Percentiles rank a stretch among this genome's conserved stretches.
phyloP scores from a whole-genome alignment of 2,113 vertebrate genomes.

The Pangasianodon gigas region DNA sequence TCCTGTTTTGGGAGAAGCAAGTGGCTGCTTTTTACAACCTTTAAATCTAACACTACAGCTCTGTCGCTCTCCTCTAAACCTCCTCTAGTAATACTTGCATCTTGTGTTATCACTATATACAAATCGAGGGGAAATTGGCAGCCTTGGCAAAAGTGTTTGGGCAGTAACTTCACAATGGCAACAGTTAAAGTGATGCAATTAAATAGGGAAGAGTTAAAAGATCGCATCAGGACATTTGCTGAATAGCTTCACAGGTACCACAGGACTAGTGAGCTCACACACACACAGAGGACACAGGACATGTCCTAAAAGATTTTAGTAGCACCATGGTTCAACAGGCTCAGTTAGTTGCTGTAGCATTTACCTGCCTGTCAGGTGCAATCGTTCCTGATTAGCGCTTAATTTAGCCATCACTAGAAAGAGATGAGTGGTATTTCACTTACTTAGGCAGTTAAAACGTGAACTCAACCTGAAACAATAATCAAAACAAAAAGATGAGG shows the following conservation, averaged over 20 bases:
- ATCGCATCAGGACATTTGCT: background rate
- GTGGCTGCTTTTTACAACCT: slow-evolving; percentile 31
- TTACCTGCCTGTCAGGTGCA: slow-evolving; percentile 16
- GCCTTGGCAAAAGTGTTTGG: slow-evolving; percentile 41
- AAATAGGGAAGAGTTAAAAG: slow-evolving; percentile 27
- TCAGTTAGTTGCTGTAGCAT: slow-evolving; percentile 12
- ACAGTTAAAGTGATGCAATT: slow-evolving; percentile 42
- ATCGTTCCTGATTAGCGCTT: slow-evolving; percentile 24
- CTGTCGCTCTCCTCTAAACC: slow-evolving; percentile 34
- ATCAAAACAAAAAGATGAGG: slow-evolving; percentile 21
- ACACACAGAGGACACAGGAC: background rate
- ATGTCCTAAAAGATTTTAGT: background rate
- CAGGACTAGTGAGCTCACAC: slow-evolving; percentile 18
- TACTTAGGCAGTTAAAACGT: slow-evolving; percentile 48
- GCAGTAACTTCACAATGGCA: slow-evolving; percentile 39
- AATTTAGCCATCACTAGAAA: slow-evolving; percentile 28
- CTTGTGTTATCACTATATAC: slow-evolving; percentile 51
- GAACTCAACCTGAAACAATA: slow-evolving; percentile 38
- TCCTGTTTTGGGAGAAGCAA: slow-evolving; percentile 27
- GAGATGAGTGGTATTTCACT: slow-evolving; percentile 46
- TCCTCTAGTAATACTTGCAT: slow-evolving; percentile 55
- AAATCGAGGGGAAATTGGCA: slow-evolving; percentile 45
- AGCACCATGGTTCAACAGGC: slow-evolving; percentile 12
- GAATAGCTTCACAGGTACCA: slow-evolving; percentile 27
- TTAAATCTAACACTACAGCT: slow-evolving; percentile 44